Evolutionary conservation across 2,888 invertebrate genomes (phyloP).

Genomic region (Mongoloraphidia duomilia): DNA sequence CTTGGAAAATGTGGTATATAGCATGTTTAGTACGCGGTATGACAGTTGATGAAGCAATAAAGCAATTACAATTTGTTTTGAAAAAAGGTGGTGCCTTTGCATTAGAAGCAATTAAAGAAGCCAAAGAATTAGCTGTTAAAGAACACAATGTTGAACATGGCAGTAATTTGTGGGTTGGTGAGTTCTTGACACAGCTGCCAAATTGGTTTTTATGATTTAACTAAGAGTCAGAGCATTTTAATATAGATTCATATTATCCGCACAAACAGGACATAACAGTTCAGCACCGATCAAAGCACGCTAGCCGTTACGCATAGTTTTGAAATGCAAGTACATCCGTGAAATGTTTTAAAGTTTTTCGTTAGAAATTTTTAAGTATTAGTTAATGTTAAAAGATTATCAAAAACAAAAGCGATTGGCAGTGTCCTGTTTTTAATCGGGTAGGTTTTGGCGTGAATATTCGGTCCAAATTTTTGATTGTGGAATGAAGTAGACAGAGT

Average conservation of each 20-base stretch:
- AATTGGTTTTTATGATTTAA: constrained; percentile 1
- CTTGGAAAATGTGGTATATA: constrained; percentile 87
- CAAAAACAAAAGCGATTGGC: too few relatives aligned
- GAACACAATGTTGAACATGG: constrained; percentile 87
- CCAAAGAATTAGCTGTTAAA: constrained; percentile 72
- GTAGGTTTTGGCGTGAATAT: too few relatives aligned
- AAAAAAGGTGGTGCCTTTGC: constrained; percentile 64
- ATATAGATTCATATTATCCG: neutral
- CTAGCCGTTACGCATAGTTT: too few relatives aligned
- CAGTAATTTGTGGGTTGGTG: constrained; percentile 91
- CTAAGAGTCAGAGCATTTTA: constrained; percentile 1
- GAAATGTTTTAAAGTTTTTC: too few relatives aligned
- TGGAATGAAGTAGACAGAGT: too few relatives aligned
- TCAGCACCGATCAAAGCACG: too few relatives aligned
- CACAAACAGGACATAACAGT: too few relatives aligned
- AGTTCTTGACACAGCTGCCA: constrained; percentile 24
- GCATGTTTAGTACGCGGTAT: constrained; percentile 79
- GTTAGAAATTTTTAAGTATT: too few relatives aligned
- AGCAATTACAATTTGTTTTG: constrained; percentile 69
- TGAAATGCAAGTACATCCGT: too few relatives aligned
- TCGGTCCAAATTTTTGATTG: too few relatives aligned
- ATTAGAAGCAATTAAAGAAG: constrained; percentile 72
- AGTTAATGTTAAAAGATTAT: too few relatives aligned
- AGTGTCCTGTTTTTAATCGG: too few relatives aligned
- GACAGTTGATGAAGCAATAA: constrained; percentile 86